Evolutionary conservation across 1,140 invertebrate species (phyloP).

Genomic region (Leptinotarsa lineolata): DNA sequence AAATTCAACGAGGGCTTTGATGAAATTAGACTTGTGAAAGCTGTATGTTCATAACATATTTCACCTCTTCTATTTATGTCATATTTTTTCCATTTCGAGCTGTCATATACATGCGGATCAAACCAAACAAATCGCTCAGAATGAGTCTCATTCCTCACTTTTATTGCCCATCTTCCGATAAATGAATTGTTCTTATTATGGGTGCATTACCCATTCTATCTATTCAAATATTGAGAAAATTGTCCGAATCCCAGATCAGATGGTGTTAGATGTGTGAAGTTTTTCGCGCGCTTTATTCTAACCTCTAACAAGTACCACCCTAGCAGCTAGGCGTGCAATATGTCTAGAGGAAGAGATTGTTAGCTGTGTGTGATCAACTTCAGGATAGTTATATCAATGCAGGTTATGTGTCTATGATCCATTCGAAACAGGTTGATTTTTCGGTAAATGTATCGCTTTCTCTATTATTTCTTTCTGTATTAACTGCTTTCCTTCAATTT

Average conservation of each 20-base stretch:
- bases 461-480: too few relatives aligned
- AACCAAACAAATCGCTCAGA: not conserved
- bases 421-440: too few relatives aligned
- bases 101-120: too few relatives aligned
- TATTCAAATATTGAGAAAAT: not conserved
- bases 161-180: not conserved
- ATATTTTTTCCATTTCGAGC: too few relatives aligned
- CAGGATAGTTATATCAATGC: not conserved
- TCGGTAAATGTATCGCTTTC: too few relatives aligned
- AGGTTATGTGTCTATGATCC: not conserved
- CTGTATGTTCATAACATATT: too few relatives aligned
- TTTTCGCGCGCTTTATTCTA: slow-evolving; percentile 23
- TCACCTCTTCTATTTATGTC: too few relatives aligned
- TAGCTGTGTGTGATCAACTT: slow-evolving; percentile 8
- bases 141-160: not conserved
- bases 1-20: too few relatives aligned
- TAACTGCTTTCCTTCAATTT: too few relatives aligned
- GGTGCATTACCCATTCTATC: not conserved
- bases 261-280: not conserved
- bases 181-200: not conserved
- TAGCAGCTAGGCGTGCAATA: slow-evolving; percentile 44
- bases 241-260: slow-evolving; percentile 12
- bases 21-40: too few relatives aligned
- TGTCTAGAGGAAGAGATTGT: slow-evolving; percentile 35
- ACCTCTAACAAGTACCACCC: slow-evolving; percentile 38